Base-by-base conservation (phyloP, 37 sponge, comb jelly and placozoan species). In the Beroe forskalii region DNA sequence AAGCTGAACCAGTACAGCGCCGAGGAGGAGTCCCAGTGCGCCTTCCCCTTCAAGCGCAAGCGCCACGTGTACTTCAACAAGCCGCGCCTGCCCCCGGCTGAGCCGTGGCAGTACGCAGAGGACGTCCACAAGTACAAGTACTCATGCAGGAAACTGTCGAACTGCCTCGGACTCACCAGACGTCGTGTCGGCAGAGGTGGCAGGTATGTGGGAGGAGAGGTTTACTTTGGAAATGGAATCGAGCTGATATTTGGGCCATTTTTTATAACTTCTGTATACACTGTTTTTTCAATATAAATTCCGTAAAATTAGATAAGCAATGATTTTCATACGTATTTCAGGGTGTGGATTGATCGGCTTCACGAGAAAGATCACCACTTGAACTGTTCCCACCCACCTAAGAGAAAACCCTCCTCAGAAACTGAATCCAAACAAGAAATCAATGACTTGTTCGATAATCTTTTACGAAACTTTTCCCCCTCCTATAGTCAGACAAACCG, bases 401-500 rank as follows among this genome's bases (percentile, higher is more conserved):
- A 80, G 40, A 32, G 55, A 25, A 80, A 42, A 80, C 86, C 20
- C 4, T 44, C 55, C 30, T 80, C 86, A 35, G 86, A 80, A 44
- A 44, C 44, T 23, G 86, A 80, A 37, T 80, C 86, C 25, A 80
- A 80, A 80, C 86, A 80, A 44, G 86, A 80, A 44, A 42, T 80
- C 4, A 80, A 80, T 48, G 55, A 44, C 86, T 44, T 80, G 55
- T 80, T 80, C 22, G 86, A 80, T 48, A 25, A 80, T 80, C 55
- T 80, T 41, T 80, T 80, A 44, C 1, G 86, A 44, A 80, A 80
- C 55, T 80, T 80, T 80, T 44, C 55, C 55, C 86, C 86, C 31
- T 41, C 86, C 55, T 80, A 80, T 41, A 80, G 86, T 43, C 86
- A 80, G 86, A 80, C 55, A 33, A 80, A 80, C 55, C 86, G 86